A percentile compares a stretch with the other conserved stretches of the same genome.
Conservation (phyloP, 2,113 vertebrate species). For the Amphiprion ocellaris region DNA sequence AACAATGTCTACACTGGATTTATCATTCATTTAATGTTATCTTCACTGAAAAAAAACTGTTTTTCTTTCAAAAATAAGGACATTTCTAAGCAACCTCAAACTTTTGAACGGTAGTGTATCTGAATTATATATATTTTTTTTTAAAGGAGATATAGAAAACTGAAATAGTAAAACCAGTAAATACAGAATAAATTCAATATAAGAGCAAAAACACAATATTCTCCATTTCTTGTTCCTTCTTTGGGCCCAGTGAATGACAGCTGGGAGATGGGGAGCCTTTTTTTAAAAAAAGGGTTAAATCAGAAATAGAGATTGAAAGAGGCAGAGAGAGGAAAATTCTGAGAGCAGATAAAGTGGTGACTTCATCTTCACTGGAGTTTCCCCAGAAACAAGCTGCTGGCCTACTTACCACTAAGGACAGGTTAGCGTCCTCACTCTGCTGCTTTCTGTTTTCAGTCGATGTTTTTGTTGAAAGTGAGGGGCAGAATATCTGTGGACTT, state of each 20-base stretch:
- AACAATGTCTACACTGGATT: too few species aligned
- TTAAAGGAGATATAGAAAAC: not conserved
- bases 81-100: too few species aligned
- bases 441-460: constrained; percentile 17
- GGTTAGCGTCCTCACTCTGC: constrained; percentile 27
- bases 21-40: too few species aligned
- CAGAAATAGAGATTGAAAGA: constrained; percentile 17
- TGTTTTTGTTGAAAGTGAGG: not conserved
- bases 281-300: not conserved
- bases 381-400: constrained; percentile 31
- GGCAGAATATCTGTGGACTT: not conserved
- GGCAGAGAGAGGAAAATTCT: not conserved
- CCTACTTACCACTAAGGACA: constrained; percentile 65
- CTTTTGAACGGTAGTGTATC: too few species aligned
- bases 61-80: too few species aligned
- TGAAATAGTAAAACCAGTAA: not conserved
- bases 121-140: too few species aligned
- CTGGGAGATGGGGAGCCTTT: too few species aligned
- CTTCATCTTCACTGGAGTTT: constrained; percentile 61
- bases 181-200: not conserved
- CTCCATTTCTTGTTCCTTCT: not conserved
- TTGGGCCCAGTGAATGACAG: not conserved
- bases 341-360: constrained; percentile 45
- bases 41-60: too few species aligned
- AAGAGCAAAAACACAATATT: too few species aligned